Conservation (phyloP, 92 coral and sea anemone genomes). For the Palythoa heliodiscus region DNA sequence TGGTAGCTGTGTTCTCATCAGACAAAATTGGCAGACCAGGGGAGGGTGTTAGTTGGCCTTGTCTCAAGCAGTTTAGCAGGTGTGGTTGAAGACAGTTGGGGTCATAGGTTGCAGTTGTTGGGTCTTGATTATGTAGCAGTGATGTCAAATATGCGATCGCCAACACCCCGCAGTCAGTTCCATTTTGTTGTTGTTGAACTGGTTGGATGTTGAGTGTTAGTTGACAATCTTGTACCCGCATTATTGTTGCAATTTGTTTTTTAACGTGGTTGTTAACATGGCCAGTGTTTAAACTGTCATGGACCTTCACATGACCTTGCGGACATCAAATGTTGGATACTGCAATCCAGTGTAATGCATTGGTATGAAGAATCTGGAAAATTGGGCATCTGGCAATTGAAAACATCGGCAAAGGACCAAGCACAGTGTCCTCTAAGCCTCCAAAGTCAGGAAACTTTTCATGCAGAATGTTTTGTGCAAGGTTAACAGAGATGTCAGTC, state of each 20-base stretch:
- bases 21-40: background rate
- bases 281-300: background rate
- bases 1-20: background rate
- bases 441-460: background rate
- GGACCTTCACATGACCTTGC: background rate
- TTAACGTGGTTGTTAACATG: background rate
- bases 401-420: slow-evolving; percentile 48
- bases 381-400: slow-evolving; percentile 39
- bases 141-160: background rate
- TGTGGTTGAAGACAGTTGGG: background rate
- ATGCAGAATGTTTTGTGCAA: no score
- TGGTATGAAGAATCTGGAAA: slow-evolving; percentile 54
- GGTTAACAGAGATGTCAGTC: no score
- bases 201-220: background rate
- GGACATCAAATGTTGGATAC: slow-evolving; percentile 43
- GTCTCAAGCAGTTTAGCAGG: background rate
- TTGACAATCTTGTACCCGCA: background rate
- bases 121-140: background rate
- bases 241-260: background rate
- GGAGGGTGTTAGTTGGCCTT: background rate
- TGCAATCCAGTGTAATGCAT: slow-evolving; percentile 53
- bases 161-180: background rate
- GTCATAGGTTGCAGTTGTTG: background rate
- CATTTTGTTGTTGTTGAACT: background rate
- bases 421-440: slow-evolving; percentile 56